Conservation (phyloP, 2,888 invertebrate genomes). For the Chironomus tentans region DNA sequence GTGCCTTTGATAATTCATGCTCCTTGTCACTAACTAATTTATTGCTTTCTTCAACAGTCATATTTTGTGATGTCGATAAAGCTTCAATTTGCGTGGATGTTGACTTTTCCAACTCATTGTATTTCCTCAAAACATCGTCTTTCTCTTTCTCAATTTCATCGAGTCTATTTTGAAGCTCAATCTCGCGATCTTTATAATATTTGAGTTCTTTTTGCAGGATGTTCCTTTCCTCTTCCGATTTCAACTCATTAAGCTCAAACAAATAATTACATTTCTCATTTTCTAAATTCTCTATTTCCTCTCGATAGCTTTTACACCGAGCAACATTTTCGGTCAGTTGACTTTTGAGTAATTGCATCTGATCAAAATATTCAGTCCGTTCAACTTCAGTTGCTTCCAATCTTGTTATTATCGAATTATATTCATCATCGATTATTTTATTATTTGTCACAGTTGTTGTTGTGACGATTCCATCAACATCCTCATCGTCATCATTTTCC, state of each 20-base stretch:
- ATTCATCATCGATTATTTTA: slow-evolving; percentile 51
- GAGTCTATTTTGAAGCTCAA: slow-evolving; percentile 32
- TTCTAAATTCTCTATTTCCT: slow-evolving; percentile 33
- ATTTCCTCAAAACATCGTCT: slow-evolving; percentile 27
- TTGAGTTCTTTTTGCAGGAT: slow-evolving; percentile 29
- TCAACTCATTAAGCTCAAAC: slow-evolving; percentile 35
- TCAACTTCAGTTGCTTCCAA: slow-evolving; percentile 41
- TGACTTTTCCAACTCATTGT: background rate
- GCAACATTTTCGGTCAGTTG: slow-evolving; percentile 35
- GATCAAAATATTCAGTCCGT: slow-evolving; percentile 32
- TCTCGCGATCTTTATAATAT: slow-evolving; percentile 32
- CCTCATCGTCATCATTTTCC: slow-evolving; percentile 49
- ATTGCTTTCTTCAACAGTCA: slow-evolving; percentile 26
- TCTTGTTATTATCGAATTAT: slow-evolving; percentile 49
- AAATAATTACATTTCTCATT: slow-evolving; percentile 35
- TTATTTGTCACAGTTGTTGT: slow-evolving; percentile 41
- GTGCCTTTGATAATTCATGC: slow-evolving; percentile 16
- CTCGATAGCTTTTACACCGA: slow-evolving; percentile 32
- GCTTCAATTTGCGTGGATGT: background rate
- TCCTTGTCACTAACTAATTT: slow-evolving; percentile 28
- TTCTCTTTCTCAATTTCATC: slow-evolving; percentile 28
- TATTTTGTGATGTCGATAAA: slow-evolving; percentile 28
- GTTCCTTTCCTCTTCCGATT: slow-evolving; percentile 30
- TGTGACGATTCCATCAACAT: slow-evolving; percentile 48
- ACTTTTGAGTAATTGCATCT: slow-evolving; percentile 34